Evolutionary conservation across 1,140 invertebrate genomes (phyloP).

Genomic region (Bicyclus anynana): DNA sequence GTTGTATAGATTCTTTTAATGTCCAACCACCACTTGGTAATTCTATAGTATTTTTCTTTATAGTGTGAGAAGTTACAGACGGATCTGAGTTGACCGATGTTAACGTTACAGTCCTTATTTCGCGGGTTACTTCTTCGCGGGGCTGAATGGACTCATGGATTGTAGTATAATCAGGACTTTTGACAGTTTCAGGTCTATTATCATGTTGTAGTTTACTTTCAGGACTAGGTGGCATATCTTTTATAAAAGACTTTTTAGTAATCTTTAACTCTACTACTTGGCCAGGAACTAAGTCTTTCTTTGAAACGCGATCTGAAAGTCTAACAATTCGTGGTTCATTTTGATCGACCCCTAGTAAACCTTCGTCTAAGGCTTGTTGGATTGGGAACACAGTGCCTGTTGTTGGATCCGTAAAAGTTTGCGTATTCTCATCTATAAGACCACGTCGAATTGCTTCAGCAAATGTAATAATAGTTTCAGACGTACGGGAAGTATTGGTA

Average conservation of each 20-base stretch:
- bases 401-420: conserved; percentile 88
- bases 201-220: conserved; percentile 64
- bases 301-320: conserved; percentile 58
- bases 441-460: conserved; percentile 87
- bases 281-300: conserved; percentile 64
- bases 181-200: conserved; percentile 70
- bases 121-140: conserved; percentile 38
- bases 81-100: conserved; percentile 69
- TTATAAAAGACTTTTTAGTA: conserved; percentile 75
- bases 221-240: conserved; percentile 64
- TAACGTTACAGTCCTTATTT: conserved; percentile 54
- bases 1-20: conserved; percentile 86
- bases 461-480: conserved; percentile 84
- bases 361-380: conserved; percentile 88
- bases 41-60: conserved; percentile 81
- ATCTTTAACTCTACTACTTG: conserved; percentile 75
- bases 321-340: conserved; percentile 66
- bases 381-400: conserved; percentile 87
- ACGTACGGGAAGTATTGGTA: conserved; percentile 77
- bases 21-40: conserved; percentile 90
- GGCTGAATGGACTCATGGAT: conserved; percentile 43
- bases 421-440: conserved; percentile 87
- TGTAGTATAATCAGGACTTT: conserved; percentile 56
- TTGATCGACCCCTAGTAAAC: conserved; percentile 80
- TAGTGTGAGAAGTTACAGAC: conserved; percentile 59